A percentile compares a stretch with the other conserved stretches of the same genome.
These are phyloP conservation scores for Campoletis sonorensis DNA, from an alignment of 1,140 invertebrate species.

Conservation along the genomic window DNA sequence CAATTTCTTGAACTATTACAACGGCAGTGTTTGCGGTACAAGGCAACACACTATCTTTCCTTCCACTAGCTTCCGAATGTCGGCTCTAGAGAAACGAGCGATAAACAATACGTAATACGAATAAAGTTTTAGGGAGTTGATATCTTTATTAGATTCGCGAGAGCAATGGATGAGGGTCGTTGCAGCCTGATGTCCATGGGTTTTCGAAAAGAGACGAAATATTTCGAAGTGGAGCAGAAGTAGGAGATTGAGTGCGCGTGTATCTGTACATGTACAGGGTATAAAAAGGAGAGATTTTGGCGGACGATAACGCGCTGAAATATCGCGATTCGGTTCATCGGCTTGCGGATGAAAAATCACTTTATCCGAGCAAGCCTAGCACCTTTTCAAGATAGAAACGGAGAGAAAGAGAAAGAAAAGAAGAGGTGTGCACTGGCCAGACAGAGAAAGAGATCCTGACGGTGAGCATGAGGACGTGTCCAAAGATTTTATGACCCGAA, in stretches of 20 bases:
- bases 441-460: slow-evolving; percentile 6
- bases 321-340: slow-evolving; percentile 64
- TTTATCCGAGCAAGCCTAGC: slow-evolving; percentile 50
- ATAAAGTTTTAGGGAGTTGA: not conserved
- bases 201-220: slow-evolving; percentile 28
- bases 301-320: slow-evolving; percentile 60
- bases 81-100: not conserved
- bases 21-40: not conserved
- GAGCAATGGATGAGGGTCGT: slow-evolving; percentile 24
- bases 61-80: slow-evolving; percentile 26
- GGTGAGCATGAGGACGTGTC: slow-evolving; percentile 35
- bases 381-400: not conserved
- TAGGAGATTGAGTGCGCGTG: not conserved
- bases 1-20: not conserved
- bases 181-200: slow-evolving; percentile 16
- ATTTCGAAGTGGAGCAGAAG: not conserved
- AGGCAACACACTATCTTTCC: slow-evolving; percentile 9
- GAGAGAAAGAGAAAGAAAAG: slow-evolving; percentile 10
- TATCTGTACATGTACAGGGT: not conserved
- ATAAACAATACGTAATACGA: not conserved
- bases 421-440: slow-evolving; percentile 14
- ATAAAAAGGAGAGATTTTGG: slow-evolving; percentile 50
- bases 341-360: slow-evolving; percentile 60
- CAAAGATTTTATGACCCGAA: slow-evolving; percentile 59
- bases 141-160: slow-evolving; percentile 6